Evolutionary conservation across 53 echinoderm and acorn worm genomes (phyloP).

Genomic region (Hippasteria phrygiana): DNA sequence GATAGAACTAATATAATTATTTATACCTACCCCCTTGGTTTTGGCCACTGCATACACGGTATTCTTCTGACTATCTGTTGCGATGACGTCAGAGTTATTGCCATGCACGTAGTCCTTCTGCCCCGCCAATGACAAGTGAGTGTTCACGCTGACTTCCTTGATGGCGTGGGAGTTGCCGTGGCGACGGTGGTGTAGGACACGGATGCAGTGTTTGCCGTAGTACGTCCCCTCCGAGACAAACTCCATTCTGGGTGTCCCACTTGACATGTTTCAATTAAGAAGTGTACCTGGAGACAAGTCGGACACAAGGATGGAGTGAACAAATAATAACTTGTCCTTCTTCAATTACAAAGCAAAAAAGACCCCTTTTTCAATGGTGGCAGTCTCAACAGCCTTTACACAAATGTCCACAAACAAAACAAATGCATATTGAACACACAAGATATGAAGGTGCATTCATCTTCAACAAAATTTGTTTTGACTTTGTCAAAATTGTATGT

Average conservation of each 20-base stretch:
- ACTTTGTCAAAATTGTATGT: too few relatives aligned
- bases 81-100: conserved; percentile 71
- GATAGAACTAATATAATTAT: background rate
- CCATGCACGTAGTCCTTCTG: conserved; percentile 69
- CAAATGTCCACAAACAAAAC: too few relatives aligned
- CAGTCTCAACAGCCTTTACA: too few relatives aligned
- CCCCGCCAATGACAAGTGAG: conserved; percentile 54
- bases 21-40: conserved; percentile 73
- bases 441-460: too few relatives aligned
- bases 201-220: conserved; percentile 79
- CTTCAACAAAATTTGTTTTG: too few relatives aligned
- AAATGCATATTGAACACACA: too few relatives aligned
- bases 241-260: background rate
- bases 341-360: too few relatives aligned
- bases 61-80: conserved; percentile 86
- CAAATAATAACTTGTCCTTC: too few relatives aligned
- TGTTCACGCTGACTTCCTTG: conserved; percentile 70
- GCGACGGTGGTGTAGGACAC: conserved; percentile 52
- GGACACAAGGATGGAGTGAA: too few relatives aligned
- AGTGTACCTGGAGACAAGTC: too few relatives aligned
- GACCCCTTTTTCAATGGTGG: too few relatives aligned
- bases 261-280: too few relatives aligned
- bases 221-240: conserved; percentile 70
- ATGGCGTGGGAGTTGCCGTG: conserved; percentile 70
- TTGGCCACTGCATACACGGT: conserved; percentile 82